phyloP scores from a whole-genome alignment of 2,797 vertebrate genomes.

The Kryptolebias ocellatus region DNA sequence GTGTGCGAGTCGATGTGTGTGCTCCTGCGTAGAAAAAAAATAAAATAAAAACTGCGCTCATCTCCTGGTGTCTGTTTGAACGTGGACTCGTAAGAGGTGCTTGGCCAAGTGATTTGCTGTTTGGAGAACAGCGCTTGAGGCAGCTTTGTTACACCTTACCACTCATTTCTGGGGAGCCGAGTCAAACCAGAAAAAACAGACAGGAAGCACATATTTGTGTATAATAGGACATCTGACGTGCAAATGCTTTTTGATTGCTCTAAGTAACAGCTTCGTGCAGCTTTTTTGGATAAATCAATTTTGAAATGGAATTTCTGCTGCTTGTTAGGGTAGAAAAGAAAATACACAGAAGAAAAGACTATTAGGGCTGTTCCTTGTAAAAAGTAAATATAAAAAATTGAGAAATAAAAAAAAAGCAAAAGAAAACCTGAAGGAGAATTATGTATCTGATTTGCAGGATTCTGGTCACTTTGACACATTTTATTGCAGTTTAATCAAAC shows the following conservation, averaged over 20 bases:
- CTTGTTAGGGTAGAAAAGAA: not conserved
- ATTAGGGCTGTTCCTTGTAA: not conserved
- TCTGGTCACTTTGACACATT: not conserved
- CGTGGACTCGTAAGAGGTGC: constrained; percentile 45
- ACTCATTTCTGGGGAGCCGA: constrained; percentile 53
- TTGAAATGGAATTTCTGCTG: not conserved
- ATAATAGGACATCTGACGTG: constrained; percentile 26
- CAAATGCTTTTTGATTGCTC: constrained; percentile 45
- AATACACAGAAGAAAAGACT: no score
- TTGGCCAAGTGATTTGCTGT: constrained; percentile 35
- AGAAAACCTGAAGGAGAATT: no score
- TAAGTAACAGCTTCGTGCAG: constrained; percentile 17
- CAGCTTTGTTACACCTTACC: constrained; percentile 55
- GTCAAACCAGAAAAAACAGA: constrained; percentile 57
- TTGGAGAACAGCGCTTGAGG: constrained; percentile 54
- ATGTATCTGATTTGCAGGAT: not conserved
- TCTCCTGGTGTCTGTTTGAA: constrained; percentile 50
- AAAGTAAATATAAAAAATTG: not conserved
- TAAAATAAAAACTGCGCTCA: constrained; percentile 19
- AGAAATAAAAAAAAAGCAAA: not conserved
- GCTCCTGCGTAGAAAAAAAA: constrained; percentile 30
- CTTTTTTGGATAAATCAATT: no score
- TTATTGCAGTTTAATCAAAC: not conserved
- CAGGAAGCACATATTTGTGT: constrained; percentile 33
- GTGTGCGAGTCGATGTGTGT: constrained; percentile 34